Percentiles rank a stretch among this genome's conserved stretches.
These are phyloP conservation scores for Zygaena filipendulae DNA, from an alignment of 2,888 invertebrate species.

Conservation along the genomic window DNA sequence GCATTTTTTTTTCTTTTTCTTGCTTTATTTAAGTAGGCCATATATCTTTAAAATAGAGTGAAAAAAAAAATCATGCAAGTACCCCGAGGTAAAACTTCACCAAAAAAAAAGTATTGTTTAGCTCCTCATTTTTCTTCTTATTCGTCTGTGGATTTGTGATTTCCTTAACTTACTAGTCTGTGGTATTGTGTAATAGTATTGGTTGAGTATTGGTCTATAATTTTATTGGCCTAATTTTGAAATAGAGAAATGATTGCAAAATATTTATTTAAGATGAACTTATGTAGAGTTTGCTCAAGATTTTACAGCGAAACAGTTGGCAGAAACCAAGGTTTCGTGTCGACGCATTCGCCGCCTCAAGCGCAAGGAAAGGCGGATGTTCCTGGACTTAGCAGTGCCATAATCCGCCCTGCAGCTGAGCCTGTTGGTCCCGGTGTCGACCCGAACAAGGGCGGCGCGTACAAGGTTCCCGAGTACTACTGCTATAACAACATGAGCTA, in stretches of 20 bases:
- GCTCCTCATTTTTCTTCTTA: too few relatives aligned
- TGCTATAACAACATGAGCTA: slow-evolving; percentile 81
- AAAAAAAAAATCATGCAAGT: too few relatives aligned
- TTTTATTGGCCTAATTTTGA: too few relatives aligned
- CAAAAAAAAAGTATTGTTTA: too few relatives aligned
- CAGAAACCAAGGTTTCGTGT: slow-evolving; percentile 20
- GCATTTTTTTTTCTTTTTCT: too few relatives aligned
- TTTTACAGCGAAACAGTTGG: slow-evolving; percentile 31
- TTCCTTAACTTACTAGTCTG: too few relatives aligned
- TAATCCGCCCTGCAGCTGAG: slow-evolving; percentile 58
- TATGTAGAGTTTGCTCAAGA: slow-evolving; percentile 19
- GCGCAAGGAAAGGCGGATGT: slow-evolving; percentile 50
- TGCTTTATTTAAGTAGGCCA: too few relatives aligned
- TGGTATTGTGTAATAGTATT: too few relatives aligned
- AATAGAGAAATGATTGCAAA: slow-evolving; percentile 18
- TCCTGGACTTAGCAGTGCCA: slow-evolving; percentile 72
- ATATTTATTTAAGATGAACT: slow-evolving; percentile 21
- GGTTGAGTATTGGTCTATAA: too few relatives aligned
- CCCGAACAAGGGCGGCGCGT: slow-evolving; percentile 72
- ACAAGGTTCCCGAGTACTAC: slow-evolving; percentile 91
- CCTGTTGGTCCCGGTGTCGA: slow-evolving; percentile 80
- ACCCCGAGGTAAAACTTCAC: too few relatives aligned
- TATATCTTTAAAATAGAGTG: too few relatives aligned
- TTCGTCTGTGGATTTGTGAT: too few relatives aligned
- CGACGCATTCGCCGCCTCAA: slow-evolving; percentile 20